Evolutionary conservation across 1,140 invertebrate species (phyloP), one percentile per base, ranked within the genome.

Genomic region (Drosophila rhopaloa): DNA sequence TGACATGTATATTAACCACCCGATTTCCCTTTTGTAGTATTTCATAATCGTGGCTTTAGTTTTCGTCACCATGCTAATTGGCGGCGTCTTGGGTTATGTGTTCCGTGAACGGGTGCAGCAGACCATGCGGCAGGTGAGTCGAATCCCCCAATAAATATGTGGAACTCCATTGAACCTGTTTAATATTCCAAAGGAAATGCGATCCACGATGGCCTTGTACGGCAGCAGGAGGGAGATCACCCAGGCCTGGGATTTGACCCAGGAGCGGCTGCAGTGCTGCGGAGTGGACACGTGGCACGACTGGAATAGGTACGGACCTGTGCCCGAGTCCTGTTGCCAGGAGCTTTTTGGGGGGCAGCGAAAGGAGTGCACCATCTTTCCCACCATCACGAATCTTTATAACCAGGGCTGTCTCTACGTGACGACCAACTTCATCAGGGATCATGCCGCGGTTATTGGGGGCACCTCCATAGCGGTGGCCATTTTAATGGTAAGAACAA

Each of bases 31-130:
- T 32, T 40, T 95, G 27, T 93, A 98, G 96, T 98, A 98, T 92
- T 97, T 97, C 92, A 96, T 98, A 79, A 94, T 97, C 14, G 94
- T 98, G 27, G 95, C 98, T 78, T 93, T 97, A 62, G 95, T 98
- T 57, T 97, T 98, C 91, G 96, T 98, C 57, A 96, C 96, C 55
- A 96, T 98, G 94, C 92, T 98, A 66, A 95, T 98, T 76, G 97
- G 97, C 19, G 97, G 97, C 14, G 96, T 98, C 56, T 93, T 98
- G 40, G 96, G 96, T 27, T 98, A 97, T 85, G 96, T 98, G 37
- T 98, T 98, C 93, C 94, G 96, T 50, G 95, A 95, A 72, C 96
- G 97, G 91, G 95, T 97, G 11, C 91, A 95, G 27, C 94, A 94
- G 24, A 95, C 95, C 0, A 93, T 97, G 91, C 95, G 96, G 77